A percentile compares a stretch with the other conserved stretches of the same genome.
These are phyloP conservation scores for Phyllotis vaccarum DNA, from an alignment of 2,797 vertebrate genomes.

Conservation along the genomic window DNA sequence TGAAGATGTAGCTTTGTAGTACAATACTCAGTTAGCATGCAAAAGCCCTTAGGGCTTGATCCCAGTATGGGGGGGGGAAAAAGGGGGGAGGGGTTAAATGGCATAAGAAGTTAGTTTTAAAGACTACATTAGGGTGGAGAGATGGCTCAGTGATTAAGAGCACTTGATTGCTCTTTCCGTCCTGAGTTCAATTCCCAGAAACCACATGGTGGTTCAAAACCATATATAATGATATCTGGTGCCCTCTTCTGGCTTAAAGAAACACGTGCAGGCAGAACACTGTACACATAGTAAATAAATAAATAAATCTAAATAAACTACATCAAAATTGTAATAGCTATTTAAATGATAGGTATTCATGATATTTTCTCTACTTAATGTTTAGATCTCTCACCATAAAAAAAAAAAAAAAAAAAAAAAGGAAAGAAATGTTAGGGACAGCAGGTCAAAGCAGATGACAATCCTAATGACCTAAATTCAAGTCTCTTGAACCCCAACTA, in stretches of 20 bases:
- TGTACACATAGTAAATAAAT: too few species aligned
- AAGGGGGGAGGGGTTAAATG: neutral
- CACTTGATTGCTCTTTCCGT: too few species aligned
- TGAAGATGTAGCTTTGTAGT: neutral
- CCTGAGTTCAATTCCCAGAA: too few species aligned
- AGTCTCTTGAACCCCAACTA: neutral
- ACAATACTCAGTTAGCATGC: neutral
- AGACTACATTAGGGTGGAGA: neutral
- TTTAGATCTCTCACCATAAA: conserved; percentile 57
- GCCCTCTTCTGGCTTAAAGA: too few species aligned
- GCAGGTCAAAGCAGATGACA: neutral
- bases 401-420: conserved; percentile 1
- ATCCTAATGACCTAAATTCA: neutral
- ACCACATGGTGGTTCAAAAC: too few species aligned
- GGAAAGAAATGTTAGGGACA: neutral
- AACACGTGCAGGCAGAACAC: too few species aligned
- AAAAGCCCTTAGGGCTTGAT: neutral
- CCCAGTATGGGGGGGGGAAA: neutral
- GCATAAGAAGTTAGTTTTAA: conserved; percentile 36
- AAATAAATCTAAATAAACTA: neutral
- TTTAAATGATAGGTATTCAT: neutral
- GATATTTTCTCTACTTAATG: conserved; percentile 26
- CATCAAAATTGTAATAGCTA: conserved; percentile 23
- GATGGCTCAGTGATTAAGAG: too few species aligned
- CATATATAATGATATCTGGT: too few species aligned